Conservation (phyloP, 37 sponge, comb jelly and placozoan genomes). For the Ephydatia muelleri region DNA sequence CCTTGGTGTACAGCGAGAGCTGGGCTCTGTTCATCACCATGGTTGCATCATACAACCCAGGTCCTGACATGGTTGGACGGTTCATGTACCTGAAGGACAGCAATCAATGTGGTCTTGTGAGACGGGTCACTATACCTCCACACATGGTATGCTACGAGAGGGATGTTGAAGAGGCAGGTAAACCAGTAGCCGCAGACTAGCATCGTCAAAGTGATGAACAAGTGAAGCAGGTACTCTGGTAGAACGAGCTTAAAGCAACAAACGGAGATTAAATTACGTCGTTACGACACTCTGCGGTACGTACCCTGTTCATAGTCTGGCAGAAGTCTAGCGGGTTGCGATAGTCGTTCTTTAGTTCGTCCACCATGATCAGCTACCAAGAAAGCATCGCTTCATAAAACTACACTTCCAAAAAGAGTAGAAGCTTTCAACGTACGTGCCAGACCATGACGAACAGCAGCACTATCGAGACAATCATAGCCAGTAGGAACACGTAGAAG, state of each 20-base stretch:
- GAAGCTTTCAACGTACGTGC: slow-evolving; percentile 71
- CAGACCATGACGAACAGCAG: slow-evolving; percentile 90
- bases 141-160: slow-evolving; percentile 77
- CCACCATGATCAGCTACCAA: slow-evolving; percentile 77
- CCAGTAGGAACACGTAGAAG: slow-evolving; percentile 75
- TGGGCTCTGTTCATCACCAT: slow-evolving; percentile 85
- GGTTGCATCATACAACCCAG: slow-evolving; percentile 89
- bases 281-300: not conserved
- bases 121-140: slow-evolving; percentile 46
- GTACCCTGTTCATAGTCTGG: slow-evolving; percentile 70
- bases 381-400: not conserved
- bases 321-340: slow-evolving; percentile 92
- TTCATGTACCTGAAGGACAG: slow-evolving; percentile 39
- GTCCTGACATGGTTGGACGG: slow-evolving; percentile 71
- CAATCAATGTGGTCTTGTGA: not conserved
- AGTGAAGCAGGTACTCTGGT: slow-evolving; percentile 80
- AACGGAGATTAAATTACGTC: not conserved
- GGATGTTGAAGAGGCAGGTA: slow-evolving; percentile 72
- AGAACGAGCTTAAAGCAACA: slow-evolving; percentile 64
- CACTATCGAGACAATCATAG: slow-evolving; percentile 67
- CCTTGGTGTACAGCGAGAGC: slow-evolving; percentile 63
- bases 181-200: slow-evolving; percentile 75
- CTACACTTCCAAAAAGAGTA: not conserved
- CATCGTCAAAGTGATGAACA: slow-evolving; percentile 56
- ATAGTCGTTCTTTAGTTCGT: slow-evolving; percentile 90